Conservation (phyloP, 2,888 invertebrate genomes). For the Ophion obscuratus region DNA sequence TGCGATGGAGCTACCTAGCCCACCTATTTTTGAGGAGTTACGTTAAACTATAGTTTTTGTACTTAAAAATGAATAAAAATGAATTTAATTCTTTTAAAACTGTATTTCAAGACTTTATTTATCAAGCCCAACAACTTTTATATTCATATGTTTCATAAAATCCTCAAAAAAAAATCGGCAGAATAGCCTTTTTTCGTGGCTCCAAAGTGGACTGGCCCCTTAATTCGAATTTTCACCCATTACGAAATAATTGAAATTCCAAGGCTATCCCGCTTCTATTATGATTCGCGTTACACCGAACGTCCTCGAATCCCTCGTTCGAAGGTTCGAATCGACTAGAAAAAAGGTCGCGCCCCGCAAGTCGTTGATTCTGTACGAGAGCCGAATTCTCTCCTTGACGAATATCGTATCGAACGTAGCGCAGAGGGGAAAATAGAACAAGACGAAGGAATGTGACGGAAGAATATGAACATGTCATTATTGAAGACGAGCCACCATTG, state of each 20-base stretch:
- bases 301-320: not conserved
- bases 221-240: not conserved
- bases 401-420: not conserved
- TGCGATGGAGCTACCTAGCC: too few species aligned
- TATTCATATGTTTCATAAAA: too few species aligned
- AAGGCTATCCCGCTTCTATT: not conserved
- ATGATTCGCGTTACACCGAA: not conserved
- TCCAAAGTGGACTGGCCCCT: too few species aligned
- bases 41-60: too few species aligned
- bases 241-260: not conserved
- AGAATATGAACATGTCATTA: conserved; percentile 30
- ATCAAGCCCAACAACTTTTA: too few species aligned
- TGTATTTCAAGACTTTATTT: too few species aligned
- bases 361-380: not conserved
- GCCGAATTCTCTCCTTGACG: not conserved
- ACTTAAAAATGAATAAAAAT: too few species aligned
- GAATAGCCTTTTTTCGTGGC: too few species aligned
- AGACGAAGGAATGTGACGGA: conserved; percentile 27
- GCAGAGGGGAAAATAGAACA: not conserved
- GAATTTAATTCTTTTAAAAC: too few species aligned
- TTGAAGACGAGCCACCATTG: conserved; percentile 53
- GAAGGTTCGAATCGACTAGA: not conserved
- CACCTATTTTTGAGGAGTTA: too few species aligned
- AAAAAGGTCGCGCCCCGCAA: not conserved
- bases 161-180: too few species aligned